These are phyloP conservation scores for Lepisosteus oculatus DNA, from an alignment of 2,113 vertebrate genomes.

Conservation along the genomic window DNA sequence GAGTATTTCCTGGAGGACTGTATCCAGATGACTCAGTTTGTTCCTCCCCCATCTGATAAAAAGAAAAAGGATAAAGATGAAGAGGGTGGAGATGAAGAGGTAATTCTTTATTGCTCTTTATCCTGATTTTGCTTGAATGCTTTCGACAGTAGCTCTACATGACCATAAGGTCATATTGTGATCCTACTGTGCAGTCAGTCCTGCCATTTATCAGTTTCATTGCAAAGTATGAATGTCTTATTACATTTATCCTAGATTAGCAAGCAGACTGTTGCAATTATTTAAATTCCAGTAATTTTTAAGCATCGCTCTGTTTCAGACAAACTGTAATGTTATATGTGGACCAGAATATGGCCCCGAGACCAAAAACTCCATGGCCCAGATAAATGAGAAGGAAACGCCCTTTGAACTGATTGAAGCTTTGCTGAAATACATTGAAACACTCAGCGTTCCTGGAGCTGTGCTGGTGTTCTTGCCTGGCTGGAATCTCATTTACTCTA, in stretches of 20 bases:
- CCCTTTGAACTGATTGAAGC: slow-evolving; percentile 94
- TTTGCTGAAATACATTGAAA: slow-evolving; percentile 87
- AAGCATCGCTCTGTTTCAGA: slow-evolving; percentile 49
- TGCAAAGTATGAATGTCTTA: too few relatives aligned
- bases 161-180: too few relatives aligned
- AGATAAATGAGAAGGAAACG: slow-evolving; percentile 88
- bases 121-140: neutral
- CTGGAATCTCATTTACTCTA: slow-evolving; percentile 93
- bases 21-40: slow-evolving; percentile 92
- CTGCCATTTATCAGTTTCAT: too few relatives aligned
- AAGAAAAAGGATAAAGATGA: slow-evolving; percentile 95
- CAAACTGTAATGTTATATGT: slow-evolving; percentile 88
- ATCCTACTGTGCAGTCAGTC: too few relatives aligned
- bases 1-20: slow-evolving; percentile 96
- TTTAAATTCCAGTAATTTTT: too few relatives aligned
- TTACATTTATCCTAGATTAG: neutral
- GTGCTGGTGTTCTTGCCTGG: slow-evolving; percentile 91
- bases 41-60: slow-evolving; percentile 84
- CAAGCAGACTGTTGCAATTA: too few relatives aligned
- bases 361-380: slow-evolving; percentile 83
- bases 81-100: slow-evolving; percentile 85
- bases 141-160: too few relatives aligned
- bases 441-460: slow-evolving; percentile 81
- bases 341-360: slow-evolving; percentile 78
- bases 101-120: slow-evolving; percentile 33